phyloP scores from a whole-genome alignment of 2,113 vertebrate species.

The Pitta sordida region DNA sequence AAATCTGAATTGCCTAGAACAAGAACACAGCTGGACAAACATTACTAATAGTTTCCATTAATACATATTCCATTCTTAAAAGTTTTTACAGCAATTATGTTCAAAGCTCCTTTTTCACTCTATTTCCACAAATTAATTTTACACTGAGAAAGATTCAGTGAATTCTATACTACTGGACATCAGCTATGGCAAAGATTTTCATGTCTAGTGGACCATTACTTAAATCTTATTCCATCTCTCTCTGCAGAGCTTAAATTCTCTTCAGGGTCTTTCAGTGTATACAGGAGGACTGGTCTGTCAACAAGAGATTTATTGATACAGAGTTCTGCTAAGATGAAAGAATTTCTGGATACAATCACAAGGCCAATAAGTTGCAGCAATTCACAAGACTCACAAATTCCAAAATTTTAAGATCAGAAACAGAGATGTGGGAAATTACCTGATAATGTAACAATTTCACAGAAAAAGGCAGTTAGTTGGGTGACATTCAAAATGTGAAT shows the following conservation, averaged over 20 bases:
- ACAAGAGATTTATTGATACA: background rate
- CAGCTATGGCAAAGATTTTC: background rate
- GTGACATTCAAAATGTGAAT: background rate
- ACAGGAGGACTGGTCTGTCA: background rate
- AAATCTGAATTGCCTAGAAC: background rate
- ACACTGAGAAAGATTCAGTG: background rate
- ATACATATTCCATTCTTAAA: background rate
- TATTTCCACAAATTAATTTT: background rate
- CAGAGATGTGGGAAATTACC: background rate
- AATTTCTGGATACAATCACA: background rate
- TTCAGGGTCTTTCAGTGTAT: background rate
- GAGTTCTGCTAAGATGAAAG: background rate
- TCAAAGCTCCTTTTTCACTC: background rate
- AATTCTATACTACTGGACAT: background rate
- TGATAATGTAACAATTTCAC: background rate
- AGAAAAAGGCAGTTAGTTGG: background rate
- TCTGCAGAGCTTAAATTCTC: background rate
- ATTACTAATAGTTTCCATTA: background rate
- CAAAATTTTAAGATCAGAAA: background rate
- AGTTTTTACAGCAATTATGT: background rate
- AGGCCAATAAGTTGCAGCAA: background rate
- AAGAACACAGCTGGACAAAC: background rate
- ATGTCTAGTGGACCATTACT: background rate
- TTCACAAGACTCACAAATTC: background rate
- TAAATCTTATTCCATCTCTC: background rate